A percentile compares a stretch with the other conserved stretches of the same genome.
Evolutionary conservation across 2,113 vertebrate species (phyloP).

Genomic region (Centropus unirufus): DNA sequence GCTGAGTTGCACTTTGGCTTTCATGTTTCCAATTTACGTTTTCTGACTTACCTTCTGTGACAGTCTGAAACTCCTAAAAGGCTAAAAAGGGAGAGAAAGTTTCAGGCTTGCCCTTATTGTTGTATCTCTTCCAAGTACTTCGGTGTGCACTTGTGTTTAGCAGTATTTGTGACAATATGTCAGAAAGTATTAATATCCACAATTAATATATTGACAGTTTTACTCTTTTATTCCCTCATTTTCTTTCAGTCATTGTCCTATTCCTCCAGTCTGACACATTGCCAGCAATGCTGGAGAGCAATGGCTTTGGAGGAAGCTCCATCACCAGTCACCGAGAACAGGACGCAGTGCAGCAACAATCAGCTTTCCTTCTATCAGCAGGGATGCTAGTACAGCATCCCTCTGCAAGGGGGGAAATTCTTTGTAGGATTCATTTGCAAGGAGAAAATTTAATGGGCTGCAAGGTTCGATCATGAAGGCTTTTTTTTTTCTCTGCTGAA

Average conservation of each 20-base stretch:
- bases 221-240: conserved; percentile 52
- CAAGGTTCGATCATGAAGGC: conserved; percentile 59
- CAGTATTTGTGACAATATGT: neutral
- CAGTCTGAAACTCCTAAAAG: conserved; percentile 52
- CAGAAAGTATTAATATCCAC: conserved; percentile 61
- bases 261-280: conserved; percentile 26
- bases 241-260: conserved; percentile 19
- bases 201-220: conserved; percentile 47
- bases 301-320: conserved; percentile 72
- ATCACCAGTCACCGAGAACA: conserved; percentile 67
- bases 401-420: conserved; percentile 56
- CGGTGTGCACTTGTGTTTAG: neutral
- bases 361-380: conserved; percentile 48
- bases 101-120: neutral
- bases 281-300: conserved; percentile 70
- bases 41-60: conserved; percentile 38
- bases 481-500: conserved; percentile 63
- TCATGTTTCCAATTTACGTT: conserved; percentile 51
- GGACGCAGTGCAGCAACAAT: conserved; percentile 43
- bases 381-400: conserved; percentile 30
- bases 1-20: conserved; percentile 39
- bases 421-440: conserved; percentile 77
- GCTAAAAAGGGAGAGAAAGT: conserved; percentile 25
- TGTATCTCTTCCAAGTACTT: neutral
- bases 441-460: conserved; percentile 76